These are phyloP conservation scores for Oreotrochilus melanogaster DNA, from an alignment of 2,113 vertebrate genomes.

Conservation along the genomic window DNA sequence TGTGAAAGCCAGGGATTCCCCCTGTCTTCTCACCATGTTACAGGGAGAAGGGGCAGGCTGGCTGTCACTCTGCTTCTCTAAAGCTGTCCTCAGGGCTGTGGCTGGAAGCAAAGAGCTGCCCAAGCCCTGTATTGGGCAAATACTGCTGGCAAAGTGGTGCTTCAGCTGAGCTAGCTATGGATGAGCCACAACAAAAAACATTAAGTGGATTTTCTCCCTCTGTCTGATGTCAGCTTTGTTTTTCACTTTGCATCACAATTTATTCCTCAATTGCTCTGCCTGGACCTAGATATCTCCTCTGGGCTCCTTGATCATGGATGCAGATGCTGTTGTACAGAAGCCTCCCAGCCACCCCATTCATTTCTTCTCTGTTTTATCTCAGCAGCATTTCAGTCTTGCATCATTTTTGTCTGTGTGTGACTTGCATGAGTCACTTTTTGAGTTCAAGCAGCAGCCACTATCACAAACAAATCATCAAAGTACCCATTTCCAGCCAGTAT, in stretches of 20 bases:
- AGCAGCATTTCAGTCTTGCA: background rate
- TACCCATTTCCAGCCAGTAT: background rate
- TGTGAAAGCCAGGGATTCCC: background rate
- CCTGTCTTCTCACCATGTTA: background rate
- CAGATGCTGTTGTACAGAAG: background rate
- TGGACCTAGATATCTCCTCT: background rate
- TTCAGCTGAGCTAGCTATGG: background rate
- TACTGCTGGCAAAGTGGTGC: rapidly evolving
- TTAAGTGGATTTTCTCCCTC: background rate
- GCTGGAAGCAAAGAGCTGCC: background rate
- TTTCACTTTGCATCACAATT: background rate
- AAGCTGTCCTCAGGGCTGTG: background rate
- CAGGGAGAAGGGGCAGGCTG: background rate
- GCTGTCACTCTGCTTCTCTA: background rate
- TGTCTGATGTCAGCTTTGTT: background rate
- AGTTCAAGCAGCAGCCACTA: background rate
- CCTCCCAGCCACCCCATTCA: background rate
- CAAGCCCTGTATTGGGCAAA: background rate
- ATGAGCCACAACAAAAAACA: background rate
- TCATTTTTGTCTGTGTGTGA: background rate
- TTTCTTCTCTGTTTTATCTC: background rate
- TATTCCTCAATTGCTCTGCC: background rate
- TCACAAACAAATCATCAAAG: background rate
- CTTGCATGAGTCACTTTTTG: background rate
- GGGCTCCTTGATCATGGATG: background rate